Conservation (phyloP, 2,797 vertebrate species). For the Anguilla pacifica region DNA sequence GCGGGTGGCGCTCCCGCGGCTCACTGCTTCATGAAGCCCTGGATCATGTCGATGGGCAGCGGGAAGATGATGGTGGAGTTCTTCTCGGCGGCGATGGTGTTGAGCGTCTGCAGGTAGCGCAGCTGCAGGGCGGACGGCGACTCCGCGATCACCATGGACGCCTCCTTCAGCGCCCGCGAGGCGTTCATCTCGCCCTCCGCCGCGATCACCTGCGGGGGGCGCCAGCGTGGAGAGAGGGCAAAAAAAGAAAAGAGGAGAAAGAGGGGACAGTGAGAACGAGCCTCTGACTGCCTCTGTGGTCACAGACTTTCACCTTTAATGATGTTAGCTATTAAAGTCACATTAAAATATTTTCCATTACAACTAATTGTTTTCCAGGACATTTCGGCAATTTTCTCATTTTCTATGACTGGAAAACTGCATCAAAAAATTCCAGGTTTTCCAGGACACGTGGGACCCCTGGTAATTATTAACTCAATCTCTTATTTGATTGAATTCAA, state of each 20-base stretch:
- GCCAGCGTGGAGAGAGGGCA: constrained; percentile 1
- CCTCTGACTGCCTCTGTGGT: no score
- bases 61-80: constrained; percentile 97
- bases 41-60: constrained; percentile 89
- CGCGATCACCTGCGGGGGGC: constrained; percentile 83
- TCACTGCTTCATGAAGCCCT: constrained; percentile 68
- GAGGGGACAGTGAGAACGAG: no score
- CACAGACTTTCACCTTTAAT: no score
- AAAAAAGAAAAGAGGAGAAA: not conserved
- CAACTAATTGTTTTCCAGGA: no score
- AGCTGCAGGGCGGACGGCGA: constrained; percentile 92
- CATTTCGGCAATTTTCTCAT: no score
- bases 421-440: no score
- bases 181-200: constrained; percentile 97
- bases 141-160: constrained; percentile 89
- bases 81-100: constrained; percentile 93
- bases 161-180: constrained; percentile 90
- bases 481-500: no score
- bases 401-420: no score
- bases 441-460: no score
- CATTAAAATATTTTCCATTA: no score
- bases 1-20: not conserved
- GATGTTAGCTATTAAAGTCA: no score
- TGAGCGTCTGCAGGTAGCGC: constrained; percentile 93
- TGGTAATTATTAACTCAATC: no score